Base-by-base conservation (phyloP, 2,888 invertebrate species). In the Ganaspis brasiliensis region DNA sequence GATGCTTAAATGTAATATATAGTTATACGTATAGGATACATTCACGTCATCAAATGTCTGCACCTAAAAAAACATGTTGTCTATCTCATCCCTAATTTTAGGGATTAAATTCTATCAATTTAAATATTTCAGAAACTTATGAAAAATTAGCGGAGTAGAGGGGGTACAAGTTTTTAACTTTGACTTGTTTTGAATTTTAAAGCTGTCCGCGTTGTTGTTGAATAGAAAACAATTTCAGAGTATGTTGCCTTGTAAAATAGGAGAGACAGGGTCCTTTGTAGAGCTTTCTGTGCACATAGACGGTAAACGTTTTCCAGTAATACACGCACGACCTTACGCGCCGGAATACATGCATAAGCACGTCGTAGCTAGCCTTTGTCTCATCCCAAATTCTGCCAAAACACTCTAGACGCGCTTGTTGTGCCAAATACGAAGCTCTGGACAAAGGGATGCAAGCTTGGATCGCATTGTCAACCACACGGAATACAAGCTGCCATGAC, bases 401-500 rank as follows among this genome's bases (percentile, higher is more conserved):
- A 63, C 40, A 67, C 67, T 45, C 67, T 59, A 59, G 57, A 59
- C 57, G 26, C 40, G 63, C 67, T 63, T 37, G 63, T 63, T 63
- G 61, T 37, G 14, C 45, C 24, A 4, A 45, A n/a, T 67, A 67
- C 67, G 67, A 40, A 24, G 45, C 45, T 24, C 24, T 40, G 67
- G 45, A 67, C 67, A 67, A 67, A 67, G 67, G 67, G 45, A 26
- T n/a, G 26, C 57, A 59, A 31, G 31, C 26, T 59, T 9, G n/a
- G 40, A 14, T 67, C 45, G 21, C 67, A 67, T 67, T 67, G 67
- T 67, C 67, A 24, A 19, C 67, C 45, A 67, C 10, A 37, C 21
- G 14, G n/a, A 57, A 63, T 40, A 26, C 67, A 56, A 14, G 14
- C 24, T 26, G 14, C 56, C 21, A 24, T 26, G 26, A 56, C 56